Evolutionary conservation across 2,888 invertebrate species (phyloP), one percentile per base, ranked within the genome.

Genomic region (Laothoe populi): DNA sequence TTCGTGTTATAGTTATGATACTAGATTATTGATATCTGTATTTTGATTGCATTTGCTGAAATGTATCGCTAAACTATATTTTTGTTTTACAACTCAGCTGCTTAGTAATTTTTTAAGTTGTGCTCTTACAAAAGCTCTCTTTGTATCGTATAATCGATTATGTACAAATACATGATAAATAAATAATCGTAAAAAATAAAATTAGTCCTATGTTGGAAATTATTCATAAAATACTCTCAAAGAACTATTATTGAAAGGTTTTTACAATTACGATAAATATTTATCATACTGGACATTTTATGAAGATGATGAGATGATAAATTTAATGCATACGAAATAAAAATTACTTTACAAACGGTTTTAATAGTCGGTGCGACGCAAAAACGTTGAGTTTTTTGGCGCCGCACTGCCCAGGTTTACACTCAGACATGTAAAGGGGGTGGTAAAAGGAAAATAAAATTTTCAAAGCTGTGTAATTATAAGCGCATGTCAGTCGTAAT

Each of bases 291-390:
- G 4, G 10, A 53, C 7, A 19, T 53, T 53, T 53, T 53, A 35
- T 53, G 19, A 3, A 16, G 16, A 53, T 19, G 49, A 53, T 19
- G 16, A 31, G 59, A 46, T 38, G 59, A 48, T 58, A 46, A 42
- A 58, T 58, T 38, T 23, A 58, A 48, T 35, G 45, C 23, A 38
- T 44, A 40, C 38, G 45, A 26, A 46, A 58, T 62, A 62, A 62
- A 62, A 62, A 58, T 62, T 62, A 46, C 40, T 46, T 48, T 21
- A 46, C 62, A 42, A 62, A 59, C 58, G 26, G 46, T 26, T 62
- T 58, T 42, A 58, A 48, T 48, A 44, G 26, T 59, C 57, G 19
- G 24, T 24, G 35, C 58, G 46, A 23, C 26, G 19, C 26, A 40
- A 40, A 35, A 58, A 48, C 19, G 38, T 62, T 26, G 62, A 46